Conservation (phyloP, 2,797 vertebrate species). For the Erpetoichthys calabaricus region DNA sequence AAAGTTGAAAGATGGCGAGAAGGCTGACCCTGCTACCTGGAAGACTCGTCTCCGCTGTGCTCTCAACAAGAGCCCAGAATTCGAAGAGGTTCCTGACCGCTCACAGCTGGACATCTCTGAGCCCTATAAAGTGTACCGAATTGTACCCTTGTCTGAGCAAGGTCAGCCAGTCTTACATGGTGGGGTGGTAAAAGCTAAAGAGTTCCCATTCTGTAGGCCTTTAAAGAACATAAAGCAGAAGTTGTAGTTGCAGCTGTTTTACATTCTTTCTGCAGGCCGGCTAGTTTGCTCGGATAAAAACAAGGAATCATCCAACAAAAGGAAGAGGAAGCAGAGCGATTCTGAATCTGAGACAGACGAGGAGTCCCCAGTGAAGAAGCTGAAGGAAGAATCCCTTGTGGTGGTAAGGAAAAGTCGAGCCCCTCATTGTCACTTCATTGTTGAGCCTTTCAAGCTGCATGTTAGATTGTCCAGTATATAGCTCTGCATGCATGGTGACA, state of each 20-base stretch:
- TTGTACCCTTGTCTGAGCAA: conserved; percentile 57
- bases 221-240: background rate
- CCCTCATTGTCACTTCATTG: no score
- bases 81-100: conserved; percentile 52
- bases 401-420: no score
- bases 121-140: conserved; percentile 79
- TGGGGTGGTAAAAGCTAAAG: background rate
- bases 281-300: background rate
- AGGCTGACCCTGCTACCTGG: conserved; percentile 57
- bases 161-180: conserved; percentile 18
- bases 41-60: conserved; percentile 83
- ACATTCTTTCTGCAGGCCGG: background rate
- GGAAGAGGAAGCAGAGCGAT: no score
- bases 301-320: background rate
- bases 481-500: no score
- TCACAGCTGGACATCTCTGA: conserved; percentile 71
- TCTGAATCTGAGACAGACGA: no score
- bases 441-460: no score
- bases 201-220: background rate
- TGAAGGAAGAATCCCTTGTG: no score
- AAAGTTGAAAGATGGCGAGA: conserved; percentile 38
- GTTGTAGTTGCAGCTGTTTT: background rate
- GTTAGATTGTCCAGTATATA: no score
- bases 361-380: no score
- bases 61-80: conserved; percentile 77